Evolutionary conservation across 2,113 vertebrate species (phyloP).

Genomic region (Saguinus midas): DNA sequence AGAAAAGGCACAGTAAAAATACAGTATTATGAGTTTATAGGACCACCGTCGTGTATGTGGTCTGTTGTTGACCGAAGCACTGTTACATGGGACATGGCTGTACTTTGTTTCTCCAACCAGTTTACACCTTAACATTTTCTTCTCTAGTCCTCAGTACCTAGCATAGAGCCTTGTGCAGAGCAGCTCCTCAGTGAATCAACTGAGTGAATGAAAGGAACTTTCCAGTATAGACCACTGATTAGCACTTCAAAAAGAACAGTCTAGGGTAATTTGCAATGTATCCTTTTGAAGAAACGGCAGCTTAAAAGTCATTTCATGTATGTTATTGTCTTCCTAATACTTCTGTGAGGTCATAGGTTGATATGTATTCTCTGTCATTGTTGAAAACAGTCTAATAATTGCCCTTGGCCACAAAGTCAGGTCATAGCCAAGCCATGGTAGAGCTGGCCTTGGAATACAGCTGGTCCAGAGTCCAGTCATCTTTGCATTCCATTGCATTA

Average conservation of each 20-base stretch:
- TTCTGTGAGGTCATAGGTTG: neutral
- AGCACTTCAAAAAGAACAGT: neutral
- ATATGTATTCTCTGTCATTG: neutral
- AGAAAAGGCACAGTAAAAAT: neutral
- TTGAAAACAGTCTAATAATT: neutral
- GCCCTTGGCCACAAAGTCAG: neutral
- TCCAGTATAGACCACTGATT: neutral
- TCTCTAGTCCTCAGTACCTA: neutral
- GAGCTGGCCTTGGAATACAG: neutral
- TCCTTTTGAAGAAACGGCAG: neutral
- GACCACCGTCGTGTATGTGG: neutral
- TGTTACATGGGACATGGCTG: neutral
- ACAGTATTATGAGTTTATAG: neutral
- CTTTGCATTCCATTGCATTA: constrained; percentile 18
- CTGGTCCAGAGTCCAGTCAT: neutral
- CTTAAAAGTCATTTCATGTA: neutral
- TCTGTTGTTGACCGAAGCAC: neutral
- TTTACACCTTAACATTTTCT: neutral
- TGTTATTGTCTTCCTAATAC: neutral
- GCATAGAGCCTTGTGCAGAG: neutral
- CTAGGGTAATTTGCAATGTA: neutral
- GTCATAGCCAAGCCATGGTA: neutral
- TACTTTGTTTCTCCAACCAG: neutral
- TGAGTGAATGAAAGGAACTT: neutral
- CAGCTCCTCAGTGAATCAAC: neutral